These are phyloP conservation scores for Scopus umbretta DNA, from an alignment of 2,113 vertebrate species.

Conservation along the genomic window DNA sequence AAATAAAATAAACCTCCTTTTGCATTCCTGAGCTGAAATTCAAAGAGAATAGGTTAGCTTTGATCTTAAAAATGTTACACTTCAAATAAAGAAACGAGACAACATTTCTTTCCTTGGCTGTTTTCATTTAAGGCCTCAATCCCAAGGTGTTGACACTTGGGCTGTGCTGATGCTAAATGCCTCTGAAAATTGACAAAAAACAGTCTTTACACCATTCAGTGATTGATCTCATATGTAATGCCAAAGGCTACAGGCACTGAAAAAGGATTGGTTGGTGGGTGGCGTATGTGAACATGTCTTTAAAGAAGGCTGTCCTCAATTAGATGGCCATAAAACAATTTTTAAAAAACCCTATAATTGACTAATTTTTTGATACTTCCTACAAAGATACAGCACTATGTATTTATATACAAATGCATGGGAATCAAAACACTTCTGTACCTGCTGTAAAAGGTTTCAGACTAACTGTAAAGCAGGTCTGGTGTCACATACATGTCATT, in stretches of 20 bases:
- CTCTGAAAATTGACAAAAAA: neutral
- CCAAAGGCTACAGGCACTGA: neutral
- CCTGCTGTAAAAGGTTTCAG: neutral
- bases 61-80: neutral
- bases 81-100: neutral
- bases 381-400: neutral
- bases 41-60: slow-evolving; percentile 12
- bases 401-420: neutral
- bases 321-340: neutral
- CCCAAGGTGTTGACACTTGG: neutral
- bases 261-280: neutral
- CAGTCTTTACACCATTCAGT: neutral
- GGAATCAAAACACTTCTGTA: neutral
- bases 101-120: neutral
- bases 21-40: neutral
- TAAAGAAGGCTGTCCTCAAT: neutral
- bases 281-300: neutral
- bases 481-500: neutral
- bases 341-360: neutral
- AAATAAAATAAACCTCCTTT: neutral
- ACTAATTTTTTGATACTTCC: neutral
- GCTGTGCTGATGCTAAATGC: neutral
- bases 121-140: neutral
- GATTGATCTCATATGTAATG: neutral
- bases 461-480: neutral